Conservation (phyloP, 2,888 invertebrate species). For the Watsonalla cultraria region DNA sequence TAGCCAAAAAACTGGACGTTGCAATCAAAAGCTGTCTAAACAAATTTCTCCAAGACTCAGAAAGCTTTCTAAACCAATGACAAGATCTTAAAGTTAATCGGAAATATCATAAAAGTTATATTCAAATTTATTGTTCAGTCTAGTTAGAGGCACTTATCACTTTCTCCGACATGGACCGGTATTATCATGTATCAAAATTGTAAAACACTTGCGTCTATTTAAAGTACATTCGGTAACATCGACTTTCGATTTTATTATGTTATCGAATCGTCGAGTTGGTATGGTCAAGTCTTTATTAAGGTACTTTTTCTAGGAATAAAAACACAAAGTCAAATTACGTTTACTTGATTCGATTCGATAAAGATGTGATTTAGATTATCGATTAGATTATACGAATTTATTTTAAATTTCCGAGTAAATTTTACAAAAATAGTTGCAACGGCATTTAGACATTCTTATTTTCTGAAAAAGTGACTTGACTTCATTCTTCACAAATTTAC, state of each 20-base stretch:
- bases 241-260: background rate
- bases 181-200: conserved; percentile 17
- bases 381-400: too few relatives aligned
- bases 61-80: conserved; percentile 13
- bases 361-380: too few relatives aligned
- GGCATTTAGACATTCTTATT: too few relatives aligned
- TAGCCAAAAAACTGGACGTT: background rate
- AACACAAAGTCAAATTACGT: too few relatives aligned
- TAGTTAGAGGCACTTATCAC: conserved; percentile 20
- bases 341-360: too few relatives aligned
- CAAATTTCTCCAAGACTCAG: background rate
- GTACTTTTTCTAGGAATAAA: too few relatives aligned
- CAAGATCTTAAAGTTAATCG: conserved; percentile 14
- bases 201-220: conserved; percentile 1
- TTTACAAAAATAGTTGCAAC: too few relatives aligned
- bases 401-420: too few relatives aligned
- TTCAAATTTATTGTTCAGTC: conserved; percentile 19
- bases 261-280: background rate
- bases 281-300: too few relatives aligned
- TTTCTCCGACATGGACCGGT: conserved; percentile 22
- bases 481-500: too few relatives aligned
- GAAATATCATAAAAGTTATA: conserved; percentile 12
- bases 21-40: background rate
- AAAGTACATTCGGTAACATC: conserved; percentile 6
- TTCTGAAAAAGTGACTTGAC: too few relatives aligned